Percentiles rank a stretch among this genome's conserved stretches.
These are phyloP conservation scores for Eupeodes corollae DNA, from an alignment of 1,140 invertebrate genomes.

Conservation along the genomic window DNA sequence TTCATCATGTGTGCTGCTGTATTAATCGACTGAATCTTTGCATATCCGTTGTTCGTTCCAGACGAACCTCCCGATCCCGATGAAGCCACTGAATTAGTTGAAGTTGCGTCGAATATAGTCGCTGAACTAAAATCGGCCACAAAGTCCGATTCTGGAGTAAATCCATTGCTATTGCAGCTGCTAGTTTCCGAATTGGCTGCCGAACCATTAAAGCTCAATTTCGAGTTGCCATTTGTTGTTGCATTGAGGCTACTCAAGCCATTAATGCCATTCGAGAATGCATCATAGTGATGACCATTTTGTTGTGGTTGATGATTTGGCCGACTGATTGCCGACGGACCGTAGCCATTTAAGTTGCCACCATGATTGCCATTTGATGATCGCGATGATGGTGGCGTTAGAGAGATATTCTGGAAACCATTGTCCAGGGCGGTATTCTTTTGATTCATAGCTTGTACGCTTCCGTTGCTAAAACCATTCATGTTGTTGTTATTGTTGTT, in stretches of 20 bases:
- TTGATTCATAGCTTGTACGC: constrained; percentile 5
- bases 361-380: constrained; percentile 27
- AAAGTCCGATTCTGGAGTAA: constrained; percentile 42
- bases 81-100: constrained; percentile 23
- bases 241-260: constrained; percentile 20
- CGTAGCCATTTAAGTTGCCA: constrained; percentile 17
- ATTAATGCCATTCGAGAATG: constrained; percentile 10
- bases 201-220: constrained; percentile 32
- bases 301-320: constrained; percentile 18
- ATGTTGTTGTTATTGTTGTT: constrained; percentile 4
- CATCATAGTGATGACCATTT: constrained; percentile 10
- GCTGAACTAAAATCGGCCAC: constrained; percentile 54
- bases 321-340: constrained; percentile 21
- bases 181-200: constrained; percentile 30
- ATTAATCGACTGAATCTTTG: constrained; percentile 31
- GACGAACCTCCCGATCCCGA: constrained; percentile 23
- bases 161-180: constrained; percentile 33
- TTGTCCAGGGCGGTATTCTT: constrained; percentile 8
- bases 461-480: constrained; percentile 10
- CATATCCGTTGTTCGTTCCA: constrained; percentile 29
- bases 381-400: constrained; percentile 32
- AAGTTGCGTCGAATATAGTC: constrained; percentile 40
- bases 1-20: constrained; percentile 20
- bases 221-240: neutral
- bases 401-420: constrained; percentile 26